Conservation (phyloP, 92 coral and sea anemone genomes). For the Chrysogorgia sp. region DNA sequence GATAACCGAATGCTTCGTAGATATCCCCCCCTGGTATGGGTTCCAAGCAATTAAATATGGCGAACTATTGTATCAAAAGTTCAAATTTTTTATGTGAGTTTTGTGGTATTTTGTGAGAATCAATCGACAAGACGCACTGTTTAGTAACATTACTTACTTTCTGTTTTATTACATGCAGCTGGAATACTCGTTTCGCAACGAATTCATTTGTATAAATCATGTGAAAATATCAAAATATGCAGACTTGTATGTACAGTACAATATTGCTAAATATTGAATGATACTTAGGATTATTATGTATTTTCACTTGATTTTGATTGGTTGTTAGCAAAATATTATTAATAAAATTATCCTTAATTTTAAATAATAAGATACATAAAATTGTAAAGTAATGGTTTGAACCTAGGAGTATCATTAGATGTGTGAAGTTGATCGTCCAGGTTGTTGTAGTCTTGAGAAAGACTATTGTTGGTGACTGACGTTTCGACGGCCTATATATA, state of each 20-base stretch:
- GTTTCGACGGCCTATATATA: too few species aligned
- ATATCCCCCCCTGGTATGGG: not conserved
- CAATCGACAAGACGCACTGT: not conserved
- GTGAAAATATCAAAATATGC: constrained; percentile 1
- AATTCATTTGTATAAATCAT: constrained; percentile 1
- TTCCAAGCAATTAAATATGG: constrained; percentile 11
- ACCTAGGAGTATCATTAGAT: too few species aligned
- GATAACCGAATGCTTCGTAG: too few species aligned
- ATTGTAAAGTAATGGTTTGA: not conserved
- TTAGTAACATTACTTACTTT: not conserved
- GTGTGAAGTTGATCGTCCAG: too few species aligned
- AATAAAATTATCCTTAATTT: too few species aligned
- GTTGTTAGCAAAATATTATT: too few species aligned
- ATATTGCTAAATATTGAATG: too few species aligned
- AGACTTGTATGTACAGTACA: constrained; percentile 26
- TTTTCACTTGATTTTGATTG: too few species aligned
- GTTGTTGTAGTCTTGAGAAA: too few species aligned
- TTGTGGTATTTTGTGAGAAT: not conserved
- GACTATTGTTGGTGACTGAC: too few species aligned
- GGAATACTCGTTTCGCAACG: constrained; percentile 10
- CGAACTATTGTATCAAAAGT: constrained; percentile 8
- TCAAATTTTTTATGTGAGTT: not conserved
- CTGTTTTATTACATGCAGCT: not conserved
- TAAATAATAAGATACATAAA: too few species aligned
- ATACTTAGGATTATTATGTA: too few species aligned